Evolutionary conservation across 2,888 invertebrate species (phyloP).

Genomic region (Antheraea yamamai): DNA sequence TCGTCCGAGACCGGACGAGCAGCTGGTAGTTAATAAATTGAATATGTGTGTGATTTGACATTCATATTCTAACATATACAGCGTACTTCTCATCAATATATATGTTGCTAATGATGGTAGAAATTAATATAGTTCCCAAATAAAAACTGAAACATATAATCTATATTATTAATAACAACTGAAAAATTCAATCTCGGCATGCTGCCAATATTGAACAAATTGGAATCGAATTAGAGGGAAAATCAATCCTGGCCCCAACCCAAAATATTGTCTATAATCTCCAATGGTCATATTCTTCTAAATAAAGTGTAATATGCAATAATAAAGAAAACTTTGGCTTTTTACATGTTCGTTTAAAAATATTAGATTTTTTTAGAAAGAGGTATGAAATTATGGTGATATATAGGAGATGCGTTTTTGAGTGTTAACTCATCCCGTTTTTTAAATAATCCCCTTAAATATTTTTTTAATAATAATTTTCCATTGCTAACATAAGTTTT

Average conservation of each 20-base stretch:
- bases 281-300: not conserved
- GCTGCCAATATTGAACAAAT: conserved; percentile 19
- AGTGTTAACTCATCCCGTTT: too few relatives aligned
- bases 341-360: not conserved
- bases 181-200: conserved; percentile 13
- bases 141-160: not conserved
- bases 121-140: not conserved
- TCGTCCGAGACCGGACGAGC: too few relatives aligned
- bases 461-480: too few relatives aligned
- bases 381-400: not conserved
- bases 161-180: conserved; percentile 16
- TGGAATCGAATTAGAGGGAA: conserved; percentile 20
- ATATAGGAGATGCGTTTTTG: too few relatives aligned
- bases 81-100: not conserved
- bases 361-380: not conserved
- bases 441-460: too few relatives aligned
- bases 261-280: conserved; percentile 14
- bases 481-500: too few relatives aligned
- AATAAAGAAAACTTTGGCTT: not conserved
- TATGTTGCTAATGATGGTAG: not conserved
- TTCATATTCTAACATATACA: not conserved
- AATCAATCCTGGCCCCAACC: conserved; percentile 20
- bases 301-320: not conserved
- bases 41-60: not conserved
- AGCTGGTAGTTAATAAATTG: not conserved